These are phyloP conservation scores for Charanyca ferruginea DNA, from an alignment of 2,888 invertebrate species.

Conservation along the genomic window DNA sequence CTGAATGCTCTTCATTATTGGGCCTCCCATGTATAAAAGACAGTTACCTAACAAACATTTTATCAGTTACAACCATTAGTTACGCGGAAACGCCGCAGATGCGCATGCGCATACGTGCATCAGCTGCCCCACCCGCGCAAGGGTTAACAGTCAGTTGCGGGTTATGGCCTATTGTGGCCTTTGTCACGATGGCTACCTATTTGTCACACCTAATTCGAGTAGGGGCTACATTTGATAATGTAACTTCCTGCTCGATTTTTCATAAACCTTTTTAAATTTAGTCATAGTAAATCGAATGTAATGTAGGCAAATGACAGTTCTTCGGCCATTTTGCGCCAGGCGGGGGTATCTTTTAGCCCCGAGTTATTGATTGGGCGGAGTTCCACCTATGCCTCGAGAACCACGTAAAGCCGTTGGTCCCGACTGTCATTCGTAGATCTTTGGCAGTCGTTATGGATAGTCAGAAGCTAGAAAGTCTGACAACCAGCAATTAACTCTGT, in stretches of 20 bases:
- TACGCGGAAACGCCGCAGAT: slow-evolving; percentile 43
- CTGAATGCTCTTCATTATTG: too few species aligned
- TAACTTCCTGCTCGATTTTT: slow-evolving; percentile 15
- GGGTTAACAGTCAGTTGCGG: slow-evolving; percentile 48
- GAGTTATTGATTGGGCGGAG: too few species aligned
- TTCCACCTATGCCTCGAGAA: too few species aligned
- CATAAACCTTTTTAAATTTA: background rate
- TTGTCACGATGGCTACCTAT: slow-evolving; percentile 35
- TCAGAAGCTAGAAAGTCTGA: too few species aligned
- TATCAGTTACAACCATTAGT: slow-evolving; percentile 29
- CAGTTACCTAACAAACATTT: too few species aligned
- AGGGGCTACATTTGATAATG: background rate
- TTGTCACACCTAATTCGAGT: slow-evolving; percentile 45
- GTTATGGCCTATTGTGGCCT: slow-evolving; percentile 54
- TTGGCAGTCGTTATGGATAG: too few species aligned
- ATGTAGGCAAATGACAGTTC: background rate
- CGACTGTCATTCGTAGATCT: too few species aligned
- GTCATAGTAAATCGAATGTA: background rate
- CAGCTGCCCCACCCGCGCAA: slow-evolving; percentile 50
- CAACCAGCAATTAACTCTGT: too few species aligned
- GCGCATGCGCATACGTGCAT: slow-evolving; percentile 49
- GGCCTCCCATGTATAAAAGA: too few species aligned
- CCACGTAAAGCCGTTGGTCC: too few species aligned
- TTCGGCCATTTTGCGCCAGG: too few species aligned
- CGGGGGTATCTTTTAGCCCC: too few species aligned